Base-by-base conservation (phyloP, 2,797 vertebrate genomes). In the Galagoides demidoff region DNA sequence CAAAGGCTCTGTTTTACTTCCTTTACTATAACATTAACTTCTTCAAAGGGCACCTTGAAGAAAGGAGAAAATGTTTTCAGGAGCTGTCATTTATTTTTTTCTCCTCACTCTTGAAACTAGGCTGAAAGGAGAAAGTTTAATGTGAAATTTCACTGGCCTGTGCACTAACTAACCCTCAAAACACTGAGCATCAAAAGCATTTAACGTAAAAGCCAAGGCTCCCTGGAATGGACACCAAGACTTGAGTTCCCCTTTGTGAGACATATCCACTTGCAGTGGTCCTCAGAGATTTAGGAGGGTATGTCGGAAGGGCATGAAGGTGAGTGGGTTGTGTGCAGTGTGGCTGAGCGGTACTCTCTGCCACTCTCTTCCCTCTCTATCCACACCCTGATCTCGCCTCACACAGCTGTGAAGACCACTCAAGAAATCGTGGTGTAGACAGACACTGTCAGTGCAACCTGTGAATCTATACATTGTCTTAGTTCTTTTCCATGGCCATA, bases 31-130 rank as follows among this genome's bases (percentile, higher is more conserved):
- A 93, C 11, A 22, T 55, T 45, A 84, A 91, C 92, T 96, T 96
- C 95, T 92, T 89, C 92, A 96, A 96, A 96, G 43, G 34, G 81
- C 20, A 82, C 79, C 79, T 96, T 89, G 64, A 79, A 92, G 90
- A 68, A 95, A 77, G 52, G 34, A 94, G 29, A 90, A 85, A 95
- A 90, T 89, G 78, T 90, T 95, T 96, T 96, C 39, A 83, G 85
- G 68, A 64, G 81, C 68, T 96, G 34, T 82, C 95, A 59, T 78
- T 82, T 96, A 59, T 78, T 37, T 96, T 96, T 89, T 61, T 39
- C 70, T 92, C 61, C 49, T 66, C 8, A 7, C 29, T n/a, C 39
- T 94, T 4, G 16, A 94, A 96, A 90, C 79, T 95, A 61, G 59
- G 61, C 85, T 64, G 71, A 73, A 19, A 64, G 5, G 91, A 93